Base-by-base conservation (phyloP, 2,113 vertebrate genomes). In the Grallaria varia region DNA sequence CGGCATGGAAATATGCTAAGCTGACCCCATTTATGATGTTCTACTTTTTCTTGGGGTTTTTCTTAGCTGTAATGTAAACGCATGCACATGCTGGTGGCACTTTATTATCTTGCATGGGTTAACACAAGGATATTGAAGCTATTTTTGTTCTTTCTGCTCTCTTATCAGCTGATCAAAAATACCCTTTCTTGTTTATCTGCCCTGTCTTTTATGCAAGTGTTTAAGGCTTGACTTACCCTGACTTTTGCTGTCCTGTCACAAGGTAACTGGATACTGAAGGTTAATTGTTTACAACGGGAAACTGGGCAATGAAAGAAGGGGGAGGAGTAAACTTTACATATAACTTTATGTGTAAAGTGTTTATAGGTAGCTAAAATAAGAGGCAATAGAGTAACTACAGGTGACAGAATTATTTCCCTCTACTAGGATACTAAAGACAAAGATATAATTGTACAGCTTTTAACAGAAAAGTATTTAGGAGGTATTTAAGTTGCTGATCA, bases 181-280 rank as follows among this genome's bases (percentile, higher is more conserved):
- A 84, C 40, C 75, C 75, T 81, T 93, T 94, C 86, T 74, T 95
- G 83, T 95, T 96, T 96, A 67, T 89, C 71, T 89, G 60, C 71
- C 55, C 71, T 91, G 3, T 91, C 95, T 95, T 92, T 91, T 89
- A 74, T 80, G 90, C 72, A 62, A 88, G 75, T 31, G 55, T 86
- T 95, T 77, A 56, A 96, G 82, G 85, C 83, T 94, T 93, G 88
- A 52, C 84, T 87, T 76, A 80, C 82, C 39, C 79, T 94, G 94
- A 80, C 90, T 96, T 94, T 94, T 88, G 83, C 83, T 77, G 79
- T 71, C 55, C 63, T 88, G 86, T 76, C 55, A 89, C 30, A 50
- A 74, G 44, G 94, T 97, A 96, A 97, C 93, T 89, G 82, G 96
- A 94, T 91, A 84, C 89, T 7, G 31, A 77, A 62, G 59, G 79